Evolutionary conservation across 2,888 invertebrate species (phyloP).

Genomic region (Clistopyga incitator): DNA sequence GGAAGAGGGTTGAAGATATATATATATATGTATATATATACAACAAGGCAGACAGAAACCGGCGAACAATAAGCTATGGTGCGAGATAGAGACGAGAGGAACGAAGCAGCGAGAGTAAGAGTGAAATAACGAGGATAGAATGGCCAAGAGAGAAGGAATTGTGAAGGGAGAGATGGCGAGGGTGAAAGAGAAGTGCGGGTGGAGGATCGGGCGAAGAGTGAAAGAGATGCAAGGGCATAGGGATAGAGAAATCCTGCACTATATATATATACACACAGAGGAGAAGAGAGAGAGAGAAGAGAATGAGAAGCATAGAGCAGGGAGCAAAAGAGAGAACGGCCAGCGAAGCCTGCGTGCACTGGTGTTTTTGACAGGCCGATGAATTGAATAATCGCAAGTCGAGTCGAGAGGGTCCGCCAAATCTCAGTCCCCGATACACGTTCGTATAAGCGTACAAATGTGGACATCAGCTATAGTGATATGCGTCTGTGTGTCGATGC

Average conservation of each 20-base stretch:
- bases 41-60: slow-evolving; percentile 54
- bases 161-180: slow-evolving; percentile 56
- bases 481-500: background rate
- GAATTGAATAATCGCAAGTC: slow-evolving; percentile 85
- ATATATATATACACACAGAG: slow-evolving; percentile 46
- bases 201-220: slow-evolving; percentile 42
- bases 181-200: slow-evolving; percentile 41
- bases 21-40: background rate
- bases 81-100: slow-evolving; percentile 66
- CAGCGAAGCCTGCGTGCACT: slow-evolving; percentile 83
- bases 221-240: slow-evolving; percentile 46
- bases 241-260: slow-evolving; percentile 4
- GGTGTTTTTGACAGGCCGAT: slow-evolving; percentile 85
- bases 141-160: slow-evolving; percentile 29
- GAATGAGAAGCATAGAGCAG: slow-evolving; percentile 68
- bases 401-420: slow-evolving; percentile 83
- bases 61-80: slow-evolving; percentile 59
- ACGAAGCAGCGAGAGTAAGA: slow-evolving; percentile 40
- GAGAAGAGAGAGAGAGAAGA: slow-evolving; percentile 61
- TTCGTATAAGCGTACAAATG: slow-evolving; percentile 68
- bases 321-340: slow-evolving; percentile 73
- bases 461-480: slow-evolving; percentile 56
- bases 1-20: slow-evolving; percentile 41
- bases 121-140: slow-evolving; percentile 56
- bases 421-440: slow-evolving; percentile 83